Percentiles rank a stretch among this genome's conserved stretches.
phyloP scores from a whole-genome alignment of 2,888 invertebrate species.

The Limnephilus marmoratus region DNA sequence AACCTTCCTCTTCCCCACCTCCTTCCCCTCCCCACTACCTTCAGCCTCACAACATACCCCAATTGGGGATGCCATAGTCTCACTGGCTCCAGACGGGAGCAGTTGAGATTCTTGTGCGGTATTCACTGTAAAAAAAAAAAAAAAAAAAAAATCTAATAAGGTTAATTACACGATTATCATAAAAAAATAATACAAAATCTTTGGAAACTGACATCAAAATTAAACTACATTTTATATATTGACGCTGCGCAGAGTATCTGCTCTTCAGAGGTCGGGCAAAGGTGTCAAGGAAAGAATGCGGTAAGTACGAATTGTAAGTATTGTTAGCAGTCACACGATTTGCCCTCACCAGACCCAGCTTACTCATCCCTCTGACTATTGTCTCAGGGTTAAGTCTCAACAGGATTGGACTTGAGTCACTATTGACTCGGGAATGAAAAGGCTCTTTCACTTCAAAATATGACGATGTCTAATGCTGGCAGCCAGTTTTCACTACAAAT shows the following conservation, averaged over 20 bases:
- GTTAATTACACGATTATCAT: not conserved
- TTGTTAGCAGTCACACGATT: constrained; percentile 40
- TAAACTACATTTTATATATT: not conserved
- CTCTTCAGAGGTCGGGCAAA: not conserved
- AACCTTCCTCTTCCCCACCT: no score
- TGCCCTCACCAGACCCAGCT: constrained; percentile 21
- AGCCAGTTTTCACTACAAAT: not conserved
- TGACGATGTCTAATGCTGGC: not conserved
- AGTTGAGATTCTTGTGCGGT: no score
- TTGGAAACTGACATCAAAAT: not conserved
- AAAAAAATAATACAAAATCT: not conserved
- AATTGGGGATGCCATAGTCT: no score
- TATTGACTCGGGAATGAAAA: not conserved
- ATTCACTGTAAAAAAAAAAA: no score
- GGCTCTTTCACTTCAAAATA: not conserved
- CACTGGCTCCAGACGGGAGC: no score
- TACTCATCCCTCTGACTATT: constrained; percentile 29
- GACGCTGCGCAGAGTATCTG: not conserved
- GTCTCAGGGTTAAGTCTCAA: not conserved
- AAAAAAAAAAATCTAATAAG: no score
- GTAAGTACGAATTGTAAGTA: constrained; percentile 29
- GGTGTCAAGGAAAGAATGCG: constrained; percentile 5
- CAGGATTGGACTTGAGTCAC: constrained; percentile 12
- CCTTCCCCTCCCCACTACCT: no score
- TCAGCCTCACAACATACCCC: no score